Evolutionary conservation across 2,797 vertebrate species (phyloP), one percentile per base, ranked within the genome.

Genomic region (Holocentrus rufus): DNA sequence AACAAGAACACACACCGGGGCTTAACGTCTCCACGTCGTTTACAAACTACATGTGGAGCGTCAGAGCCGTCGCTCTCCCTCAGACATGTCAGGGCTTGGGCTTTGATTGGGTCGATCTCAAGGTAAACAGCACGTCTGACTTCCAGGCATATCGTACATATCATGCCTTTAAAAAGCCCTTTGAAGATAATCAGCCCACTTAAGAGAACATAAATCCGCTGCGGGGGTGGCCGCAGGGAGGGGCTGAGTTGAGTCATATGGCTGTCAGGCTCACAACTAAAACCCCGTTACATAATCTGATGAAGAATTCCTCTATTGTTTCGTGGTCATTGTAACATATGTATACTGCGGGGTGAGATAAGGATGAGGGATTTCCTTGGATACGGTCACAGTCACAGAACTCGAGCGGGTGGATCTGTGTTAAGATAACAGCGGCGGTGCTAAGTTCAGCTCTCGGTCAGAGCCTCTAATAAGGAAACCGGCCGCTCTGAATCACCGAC

Each of bases 141-240:
- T 65, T 36, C 20, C 11, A 46, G 54, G 49, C 42, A 72, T 76
- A 75, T 44, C 80, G 54, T 36, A 74, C 42, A 56, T 49, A 79
- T 74, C 71, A 2, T 8, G 72, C 70, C 71, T 72, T 52, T 69
- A 52, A 79, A 79, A 72, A 54, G 18, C 1, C 49, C 69, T 83
- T 86, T 84, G 74, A 88, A 79, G 83, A 72, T 54, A 81, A 85
- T 85, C 64, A 60, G 76, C 72, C 83, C 72, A 62, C 55, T 85
- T 76, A 69, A 31, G 25, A 58, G 59, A 80, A 79, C 78, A 74
- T 52, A 64, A 53, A 73, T 72, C 79, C 57, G 55, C 55, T 36
- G 68, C 14, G 5, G 18, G 23, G 69, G 71, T 56, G 78, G 80
- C 71, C 76, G 80, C 50, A 55, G 53, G 13, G 61, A 63, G 62